Conservation (phyloP, 1,140 invertebrate genomes). For the Centruroides sculpturatus region DNA sequence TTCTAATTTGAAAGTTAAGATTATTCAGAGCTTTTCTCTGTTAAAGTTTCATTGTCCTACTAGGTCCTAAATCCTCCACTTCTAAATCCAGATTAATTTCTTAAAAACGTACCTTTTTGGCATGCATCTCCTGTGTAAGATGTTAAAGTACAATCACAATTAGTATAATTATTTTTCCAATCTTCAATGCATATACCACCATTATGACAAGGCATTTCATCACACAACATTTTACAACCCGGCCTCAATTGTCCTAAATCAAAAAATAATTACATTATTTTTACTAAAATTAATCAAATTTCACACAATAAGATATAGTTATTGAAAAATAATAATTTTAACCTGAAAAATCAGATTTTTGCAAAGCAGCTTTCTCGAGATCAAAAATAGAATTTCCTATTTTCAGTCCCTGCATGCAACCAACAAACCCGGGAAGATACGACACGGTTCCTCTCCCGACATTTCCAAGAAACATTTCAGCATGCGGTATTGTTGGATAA, state of each 20-base stretch:
- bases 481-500: slow-evolving; percentile 66
- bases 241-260: slow-evolving; percentile 46
- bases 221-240: slow-evolving; percentile 77
- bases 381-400: slow-evolving; percentile 64
- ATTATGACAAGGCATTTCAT: slow-evolving; percentile 70
- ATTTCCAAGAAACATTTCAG: slow-evolving; percentile 76
- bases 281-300: no score
- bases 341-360: slow-evolving; percentile 13
- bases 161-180: slow-evolving; percentile 63
- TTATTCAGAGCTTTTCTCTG: neutral
- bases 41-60: neutral
- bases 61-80: slow-evolving; percentile 2
- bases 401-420: slow-evolving; percentile 75
- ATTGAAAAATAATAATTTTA: neutral
- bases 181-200: slow-evolving; percentile 71
- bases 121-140: slow-evolving; percentile 68
- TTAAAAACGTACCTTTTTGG: slow-evolving; percentile 35
- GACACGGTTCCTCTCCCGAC: slow-evolving; percentile 39
- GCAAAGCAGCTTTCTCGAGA: slow-evolving; percentile 30
- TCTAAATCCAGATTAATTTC: slow-evolving; percentile 10
- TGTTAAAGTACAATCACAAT: slow-evolving; percentile 74
- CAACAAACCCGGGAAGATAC: slow-evolving; percentile 53
- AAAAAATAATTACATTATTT: neutral
- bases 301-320: no score
- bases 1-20: neutral